Evolutionary conservation across 2,113 vertebrate genomes (phyloP).

Genomic region (Brachyhypopomus gauderio): DNA sequence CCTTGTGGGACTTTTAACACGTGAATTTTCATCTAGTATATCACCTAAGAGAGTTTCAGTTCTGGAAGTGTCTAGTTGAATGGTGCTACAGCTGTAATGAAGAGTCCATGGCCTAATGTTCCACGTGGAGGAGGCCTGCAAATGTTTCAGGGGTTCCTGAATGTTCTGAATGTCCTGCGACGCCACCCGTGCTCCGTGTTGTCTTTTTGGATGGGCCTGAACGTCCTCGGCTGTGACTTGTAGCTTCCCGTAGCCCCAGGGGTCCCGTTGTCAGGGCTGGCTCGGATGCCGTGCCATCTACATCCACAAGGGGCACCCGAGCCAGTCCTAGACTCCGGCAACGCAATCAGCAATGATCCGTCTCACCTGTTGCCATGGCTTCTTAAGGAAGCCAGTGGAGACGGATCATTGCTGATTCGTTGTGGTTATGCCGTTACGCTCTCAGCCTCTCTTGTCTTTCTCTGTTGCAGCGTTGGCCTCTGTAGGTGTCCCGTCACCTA

Average conservation of each 20-base stretch:
- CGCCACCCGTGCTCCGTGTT: conserved; percentile 26
- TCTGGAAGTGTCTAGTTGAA: conserved; percentile 12
- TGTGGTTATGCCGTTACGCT: too few species aligned
- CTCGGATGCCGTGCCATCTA: too few species aligned
- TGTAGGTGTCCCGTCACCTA: too few species aligned
- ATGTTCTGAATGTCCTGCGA: conserved; percentile 18
- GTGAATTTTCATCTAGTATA: conserved; percentile 36
- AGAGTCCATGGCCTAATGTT: conserved; percentile 32
- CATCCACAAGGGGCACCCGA: too few species aligned
- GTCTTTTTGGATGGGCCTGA: conserved; percentile 37
- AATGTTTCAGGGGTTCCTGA: conserved; percentile 25
- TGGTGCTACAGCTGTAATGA: conserved; percentile 39
- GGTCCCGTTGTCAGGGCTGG: too few species aligned
- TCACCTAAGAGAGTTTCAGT: conserved; percentile 29
- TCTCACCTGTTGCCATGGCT: too few species aligned
- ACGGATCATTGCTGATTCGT: too few species aligned
- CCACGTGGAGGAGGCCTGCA: conserved; percentile 3
- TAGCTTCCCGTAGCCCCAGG: conserved; percentile 24
- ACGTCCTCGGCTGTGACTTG: conserved; percentile 17
- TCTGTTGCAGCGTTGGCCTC: too few species aligned
- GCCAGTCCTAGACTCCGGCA: too few species aligned
- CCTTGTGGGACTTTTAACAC: conserved; percentile 40
- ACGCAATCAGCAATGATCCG: too few species aligned
- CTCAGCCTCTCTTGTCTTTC: too few species aligned
- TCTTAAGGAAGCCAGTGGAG: too few species aligned